Base-by-base conservation (phyloP, 2,888 invertebrate genomes). In the Acanthosepion esculentum region DNA sequence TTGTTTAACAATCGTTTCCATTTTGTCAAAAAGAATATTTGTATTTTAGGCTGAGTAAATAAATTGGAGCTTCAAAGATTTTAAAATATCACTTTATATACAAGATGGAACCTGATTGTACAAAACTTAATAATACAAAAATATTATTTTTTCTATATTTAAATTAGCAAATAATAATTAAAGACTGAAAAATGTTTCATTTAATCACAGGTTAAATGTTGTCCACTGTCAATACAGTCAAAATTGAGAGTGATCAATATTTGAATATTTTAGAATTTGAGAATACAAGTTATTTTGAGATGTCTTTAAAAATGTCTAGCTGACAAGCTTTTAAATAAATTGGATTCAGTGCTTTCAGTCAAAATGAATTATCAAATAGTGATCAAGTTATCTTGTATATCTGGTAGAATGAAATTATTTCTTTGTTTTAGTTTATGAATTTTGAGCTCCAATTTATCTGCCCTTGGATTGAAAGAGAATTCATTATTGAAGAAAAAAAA, bases 391-490 rank as follows among this genome's bases (percentile, higher is more conserved):
- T 33, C 20, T 23, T 20, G 20, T 23, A 23, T 59, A 59, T 78
- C 8, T 78, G 10, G 29, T 78, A n/a, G 10, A 78, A 78, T n/a
- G 29, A 59, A 29, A 78, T n/a, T 26, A 1, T 41, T 41, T 20
- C 26, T 20, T 59, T 59, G 8, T 64, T 64, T 64, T 64, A 26
- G 15, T 78, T 78, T 10, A 78, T 78, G 15, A 78, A n/a, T n/a
- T 78, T 78, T 12, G n/a, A n/a, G 78, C n/a, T 78, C 78, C n/a
- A 78, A 78, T 78, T 78, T 78, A 78, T 78, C n/a, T n/a, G n/a
- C 78, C 33, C 78, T 15, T n/a, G n/a, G 33, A 10, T 78, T 78
- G 23, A 78, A 78, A n/a, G 78, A 18, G 10, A 26, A 78, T n/a
- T 33, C 4, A 7, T n/a, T n/a, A 15, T 10, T n/a, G 10, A 78